Conservation (phyloP, 2,113 vertebrate species). For the Lepisosteus oculatus region DNA sequence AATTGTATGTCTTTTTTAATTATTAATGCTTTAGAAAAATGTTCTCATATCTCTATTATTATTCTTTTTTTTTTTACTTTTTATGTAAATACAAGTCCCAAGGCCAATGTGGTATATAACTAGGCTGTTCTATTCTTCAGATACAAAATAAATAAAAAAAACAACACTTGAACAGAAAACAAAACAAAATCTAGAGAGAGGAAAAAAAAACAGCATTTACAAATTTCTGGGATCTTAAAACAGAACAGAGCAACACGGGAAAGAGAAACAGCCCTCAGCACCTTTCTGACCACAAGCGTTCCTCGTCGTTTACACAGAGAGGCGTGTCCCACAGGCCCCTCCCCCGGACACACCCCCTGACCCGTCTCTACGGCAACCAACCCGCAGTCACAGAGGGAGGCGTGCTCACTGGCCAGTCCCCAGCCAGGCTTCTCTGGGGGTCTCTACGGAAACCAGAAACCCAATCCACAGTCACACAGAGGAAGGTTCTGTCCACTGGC, state of each 20-base stretch:
- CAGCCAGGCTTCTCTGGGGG: too few species aligned
- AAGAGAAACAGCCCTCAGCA: slow-evolving; percentile 20
- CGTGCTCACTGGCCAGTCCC: too few species aligned
- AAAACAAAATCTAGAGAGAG: slow-evolving; percentile 62
- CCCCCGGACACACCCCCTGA: too few species aligned
- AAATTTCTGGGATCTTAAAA: slow-evolving; percentile 64
- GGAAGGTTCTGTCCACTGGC: too few species aligned
- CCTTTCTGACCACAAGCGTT: too few species aligned
- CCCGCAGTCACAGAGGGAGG: too few species aligned
- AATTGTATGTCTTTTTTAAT: slow-evolving; percentile 54
- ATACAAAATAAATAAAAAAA: slow-evolving; percentile 61
- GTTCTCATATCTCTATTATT: slow-evolving; percentile 70
- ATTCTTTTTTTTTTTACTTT: slow-evolving; percentile 71
- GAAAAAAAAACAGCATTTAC: slow-evolving; percentile 69
- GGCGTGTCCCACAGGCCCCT: too few species aligned
- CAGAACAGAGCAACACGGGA: slow-evolving; percentile 44
- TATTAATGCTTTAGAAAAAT: slow-evolving; percentile 81
- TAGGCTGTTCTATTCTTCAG: slow-evolving; percentile 69
- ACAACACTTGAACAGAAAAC: slow-evolving; percentile 20
- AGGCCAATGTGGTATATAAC: slow-evolving; percentile 81
- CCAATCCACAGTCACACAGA: too few species aligned
- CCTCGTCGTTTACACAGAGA: too few species aligned
- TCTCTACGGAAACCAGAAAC: too few species aligned
- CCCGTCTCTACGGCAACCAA: too few species aligned
- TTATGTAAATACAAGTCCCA: slow-evolving; percentile 75